Base-by-base conservation (phyloP, 2,113 vertebrate genomes). In the Larimichthys polyactis region DNA sequence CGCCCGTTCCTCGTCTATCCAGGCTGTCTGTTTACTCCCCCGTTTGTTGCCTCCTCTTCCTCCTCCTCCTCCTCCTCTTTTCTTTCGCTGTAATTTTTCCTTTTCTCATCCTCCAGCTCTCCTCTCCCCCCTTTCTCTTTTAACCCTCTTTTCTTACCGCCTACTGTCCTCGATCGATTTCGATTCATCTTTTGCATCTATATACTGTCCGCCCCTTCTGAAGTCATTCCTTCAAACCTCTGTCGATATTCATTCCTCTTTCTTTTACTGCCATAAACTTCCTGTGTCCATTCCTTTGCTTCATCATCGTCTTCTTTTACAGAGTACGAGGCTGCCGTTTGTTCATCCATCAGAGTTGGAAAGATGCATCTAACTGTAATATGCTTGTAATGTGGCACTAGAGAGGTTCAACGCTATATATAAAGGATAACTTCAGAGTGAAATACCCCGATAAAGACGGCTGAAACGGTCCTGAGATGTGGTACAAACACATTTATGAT, bases 41-140 rank as follows among this genome's bases (percentile, higher is more conserved):
- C 8, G 64, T 89, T 89, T 75, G 7, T 90, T 88, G 72, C 46
- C 65, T n/a, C 67, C 22, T 75, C 78, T 59, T 79, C 71, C 71
- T 58, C 74, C 19, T 52, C 71, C 71, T 58, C 74, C 19, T 52
- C 64, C 57, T 36, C n/a, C 17, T 44, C 49, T 11, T n/a, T 12
- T 1, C 71, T 79, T n/a, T 11, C 36, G 12, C 71, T 44, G 2
- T 51, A 16, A 82, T 75, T 79, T 71, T 75, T 75, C 71, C 36
- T 75, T 67, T 58, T 76, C 80, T 76, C 63, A 40, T 71, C 79
- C 77, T 81, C 51, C 74, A 44, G 20, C 70, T 79, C 63, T 70
- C 48, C 65, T 79, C 71, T 44, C 19, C 69, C 12, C 11, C 8
- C 36, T 40, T 40, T 73, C 29, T 43, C 60, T 40, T 70, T 66